These are phyloP conservation scores for Morone chrysops DNA, from an alignment of 2,113 vertebrate genomes.

Conservation along the genomic window DNA sequence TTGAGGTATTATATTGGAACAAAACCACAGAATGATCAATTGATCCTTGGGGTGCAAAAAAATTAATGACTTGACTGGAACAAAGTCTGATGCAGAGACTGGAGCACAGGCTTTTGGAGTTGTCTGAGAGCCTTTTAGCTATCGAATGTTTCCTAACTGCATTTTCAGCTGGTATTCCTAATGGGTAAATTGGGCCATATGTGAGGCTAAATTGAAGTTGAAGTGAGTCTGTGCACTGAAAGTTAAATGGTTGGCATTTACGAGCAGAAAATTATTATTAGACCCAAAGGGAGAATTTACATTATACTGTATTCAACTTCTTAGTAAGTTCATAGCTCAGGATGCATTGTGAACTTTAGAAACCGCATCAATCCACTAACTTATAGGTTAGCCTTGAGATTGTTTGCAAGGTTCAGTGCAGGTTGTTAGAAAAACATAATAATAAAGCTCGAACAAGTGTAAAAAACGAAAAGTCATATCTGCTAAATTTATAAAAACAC, in stretches of 20 bases:
- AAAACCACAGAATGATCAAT: not conserved
- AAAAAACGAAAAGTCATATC: not conserved
- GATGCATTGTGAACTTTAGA: not conserved
- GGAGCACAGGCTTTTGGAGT: not conserved
- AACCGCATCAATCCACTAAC: not conserved
- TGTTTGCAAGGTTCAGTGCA: not conserved
- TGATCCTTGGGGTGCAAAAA: slow-evolving; percentile 3
- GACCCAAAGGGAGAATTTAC: slow-evolving; percentile 4
- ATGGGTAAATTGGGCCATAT: slow-evolving; percentile 21
- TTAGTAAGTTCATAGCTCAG: slow-evolving; percentile 2
- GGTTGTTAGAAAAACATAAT: not conserved
- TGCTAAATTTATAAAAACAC: not conserved
- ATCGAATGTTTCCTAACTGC: slow-evolving; percentile 8
- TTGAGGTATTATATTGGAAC: not conserved
- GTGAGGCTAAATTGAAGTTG: slow-evolving; percentile 45
- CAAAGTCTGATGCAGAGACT: too few relatives aligned
- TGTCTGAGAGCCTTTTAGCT: slow-evolving; percentile 14
- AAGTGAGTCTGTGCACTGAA: slow-evolving; percentile 20
- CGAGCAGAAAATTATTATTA: slow-evolving; percentile 18
- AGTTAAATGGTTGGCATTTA: slow-evolving; percentile 33
- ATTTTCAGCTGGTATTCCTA: slow-evolving; percentile 17
- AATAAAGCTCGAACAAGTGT: not conserved
- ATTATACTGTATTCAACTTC: not conserved
- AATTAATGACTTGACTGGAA: slow-evolving; percentile 13
- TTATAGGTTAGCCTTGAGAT: not conserved